Conservation (phyloP, 1,140 invertebrate species). For the Drosophila takahashii region DNA sequence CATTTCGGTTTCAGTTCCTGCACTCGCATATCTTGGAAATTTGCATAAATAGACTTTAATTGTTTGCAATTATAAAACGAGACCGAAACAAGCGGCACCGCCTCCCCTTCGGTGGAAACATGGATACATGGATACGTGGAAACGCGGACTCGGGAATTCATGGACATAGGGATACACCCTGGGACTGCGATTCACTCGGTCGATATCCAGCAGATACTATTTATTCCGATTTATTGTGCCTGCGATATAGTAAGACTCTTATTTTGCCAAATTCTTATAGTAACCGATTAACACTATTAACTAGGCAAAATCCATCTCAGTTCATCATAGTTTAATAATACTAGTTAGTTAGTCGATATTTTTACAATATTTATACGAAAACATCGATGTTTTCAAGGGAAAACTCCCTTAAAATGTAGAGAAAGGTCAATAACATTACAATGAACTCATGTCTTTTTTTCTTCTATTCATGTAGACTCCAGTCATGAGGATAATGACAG, state of each 20-base stretch:
- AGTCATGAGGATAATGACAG: slow-evolving; percentile 1
- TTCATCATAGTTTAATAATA: too few relatives aligned
- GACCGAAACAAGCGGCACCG: slow-evolving; percentile 17
- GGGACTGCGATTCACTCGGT: not conserved
- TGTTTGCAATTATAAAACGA: slow-evolving; percentile 82
- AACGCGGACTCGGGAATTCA: not conserved
- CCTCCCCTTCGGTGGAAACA: slow-evolving; percentile 19
- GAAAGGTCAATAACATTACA: too few relatives aligned
- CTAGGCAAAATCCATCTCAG: too few relatives aligned
- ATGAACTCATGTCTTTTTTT: not conserved
- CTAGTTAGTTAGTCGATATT: too few relatives aligned
- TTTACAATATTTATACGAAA: too few relatives aligned
- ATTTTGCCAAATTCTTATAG: not conserved
- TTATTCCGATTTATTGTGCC: slow-evolving; percentile 14
- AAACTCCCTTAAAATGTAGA: too few relatives aligned
- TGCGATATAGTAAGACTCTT: too few relatives aligned
- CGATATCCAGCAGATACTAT: slow-evolving; percentile 13
- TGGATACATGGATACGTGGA: not conserved
- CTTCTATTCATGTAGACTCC: not conserved
- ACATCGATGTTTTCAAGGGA: too few relatives aligned
- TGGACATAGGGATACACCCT: not conserved
- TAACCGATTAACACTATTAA: too few relatives aligned
- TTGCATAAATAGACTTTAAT: slow-evolving; percentile 83
- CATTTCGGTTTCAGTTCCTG: slow-evolving; percentile 16
- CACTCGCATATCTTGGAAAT: slow-evolving; percentile 77